Base-by-base conservation (phyloP, 2,113 vertebrate genomes). In the Opisthocomus hoazin region DNA sequence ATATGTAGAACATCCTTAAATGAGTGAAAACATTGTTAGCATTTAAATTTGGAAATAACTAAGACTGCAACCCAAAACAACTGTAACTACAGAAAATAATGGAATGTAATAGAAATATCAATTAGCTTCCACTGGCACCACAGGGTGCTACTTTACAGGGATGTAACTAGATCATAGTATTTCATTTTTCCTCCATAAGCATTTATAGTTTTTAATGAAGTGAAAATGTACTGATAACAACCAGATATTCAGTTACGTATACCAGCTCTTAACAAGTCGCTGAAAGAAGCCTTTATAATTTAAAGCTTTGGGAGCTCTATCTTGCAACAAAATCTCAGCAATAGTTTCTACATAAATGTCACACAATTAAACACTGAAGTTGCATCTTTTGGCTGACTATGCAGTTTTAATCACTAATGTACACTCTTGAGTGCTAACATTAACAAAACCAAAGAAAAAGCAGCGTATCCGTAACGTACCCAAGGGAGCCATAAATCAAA, bases 221-320 rank as follows among this genome's bases (percentile, higher is more conserved):
- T 97, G 96, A 97, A 97, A 97, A 97, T 80, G 94, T 94, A 90
- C 93, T 96, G 97, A 82, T 91, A 96, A 96, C 96, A 97, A 87
- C 97, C 98, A 98, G 97, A 97, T 98, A 97, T 97, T 93, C 46
- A 61, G 48, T 93, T 92, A 84, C 39, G 68, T 78, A 86, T 20
- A 90, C 85, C 92, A 83, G 93, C 74, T 82, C 93, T 88, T 94
- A 97, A 95, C 91, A 97, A 97, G 97, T 96, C 96, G 96, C 96
- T 97, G 97, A 96, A 97, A 97, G 87, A 87, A 90, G 89, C 93
- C 86, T 91, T 96, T 90, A 87, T 93, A 94, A 97, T 96, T 96
- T 96, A 97, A 96, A 94, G 71, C 92, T 83, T 78, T 97, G 96
- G 96, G 97, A 97, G 86, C 93, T 85, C 77, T 32, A 57, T 86